Base-by-base conservation (phyloP, 1,140 invertebrate genomes). In the Lanistes nyassanus region DNA sequence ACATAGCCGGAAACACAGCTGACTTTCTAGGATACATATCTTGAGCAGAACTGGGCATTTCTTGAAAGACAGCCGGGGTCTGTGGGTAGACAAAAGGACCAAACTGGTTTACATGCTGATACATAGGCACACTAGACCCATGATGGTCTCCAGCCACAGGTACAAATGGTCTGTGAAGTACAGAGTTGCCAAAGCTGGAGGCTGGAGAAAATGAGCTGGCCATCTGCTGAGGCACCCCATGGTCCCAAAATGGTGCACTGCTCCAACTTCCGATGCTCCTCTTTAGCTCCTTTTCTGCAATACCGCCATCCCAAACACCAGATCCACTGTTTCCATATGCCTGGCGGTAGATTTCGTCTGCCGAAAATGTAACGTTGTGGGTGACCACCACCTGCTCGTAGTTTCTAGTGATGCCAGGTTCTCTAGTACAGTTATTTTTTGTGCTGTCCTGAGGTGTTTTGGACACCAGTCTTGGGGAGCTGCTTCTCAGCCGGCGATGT, bases 311-410 rank as follows among this genome's bases (percentile, higher is more conserved):
- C 31, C 31, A 23, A 26, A 3, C 36, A 36, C 31, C 29, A 58
- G 19, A 23, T 37, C 23, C 29, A 0, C 60, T 34, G 6, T 26
- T 39, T 36, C 78, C 78, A 75, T 77, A 83, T 42, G 84, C 84
- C 58, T 85, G 81, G 26, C 74, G 68, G 70, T 85, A 85, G 36
- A 85, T 85, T 77, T 85, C 82, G 74, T 84, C 80, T 66, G 81
- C 74, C 31, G 84, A 83, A 71, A 81, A 85, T 19, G 79, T 79
- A 6, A 82, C 77, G 75, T 82, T 81, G 62, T 55, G 70, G 21
- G 83, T 75, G 0, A 85, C 76, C 29, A 76, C 74, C 3, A 81
- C 73, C 65, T 85, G 82, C 9, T 83, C 80, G 75, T 83, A 85
- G 70, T 82, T 85, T 69, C 77, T 81, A 26, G 53, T 31, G 19